A percentile compares a stretch with the other conserved stretches of the same genome.
Conservation (phyloP, 2,888 invertebrate species). For the Eulithis prunata region DNA sequence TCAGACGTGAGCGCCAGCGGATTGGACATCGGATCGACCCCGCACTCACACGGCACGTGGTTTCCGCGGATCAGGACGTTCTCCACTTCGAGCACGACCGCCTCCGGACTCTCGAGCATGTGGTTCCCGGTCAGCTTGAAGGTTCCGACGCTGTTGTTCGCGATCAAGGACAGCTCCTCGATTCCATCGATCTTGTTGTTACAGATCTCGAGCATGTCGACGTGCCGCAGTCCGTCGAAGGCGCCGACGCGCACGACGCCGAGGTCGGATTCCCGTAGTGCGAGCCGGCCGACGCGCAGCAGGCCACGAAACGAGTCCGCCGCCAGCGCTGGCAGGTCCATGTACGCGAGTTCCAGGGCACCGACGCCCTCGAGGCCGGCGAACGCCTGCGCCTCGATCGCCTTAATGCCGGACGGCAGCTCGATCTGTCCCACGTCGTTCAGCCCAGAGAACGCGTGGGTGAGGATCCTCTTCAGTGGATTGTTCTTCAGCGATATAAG, state of each 20-base stretch:
- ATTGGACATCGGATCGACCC: constrained; percentile 90
- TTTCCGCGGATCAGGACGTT: constrained; percentile 89
- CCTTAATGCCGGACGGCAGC: constrained; percentile 90
- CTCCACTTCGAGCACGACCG: constrained; percentile 88
- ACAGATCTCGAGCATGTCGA: constrained; percentile 89
- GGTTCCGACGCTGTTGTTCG: constrained; percentile 88
- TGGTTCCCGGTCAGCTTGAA: constrained; percentile 93
- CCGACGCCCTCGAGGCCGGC: constrained; percentile 93
- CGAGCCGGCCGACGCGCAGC: constrained; percentile 89
- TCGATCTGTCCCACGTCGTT: constrained; percentile 93
- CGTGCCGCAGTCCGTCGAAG: constrained; percentile 89
- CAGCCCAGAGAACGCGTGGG: constrained; percentile 93
- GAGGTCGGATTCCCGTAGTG: constrained; percentile 92
- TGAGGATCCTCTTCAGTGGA: constrained; percentile 91
- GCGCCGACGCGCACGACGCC: constrained; percentile 90
- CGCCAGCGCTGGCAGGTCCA: constrained; percentile 90
- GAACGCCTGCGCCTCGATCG: constrained; percentile 92
- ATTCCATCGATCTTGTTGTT: constrained; percentile 94
- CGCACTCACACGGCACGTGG: constrained; percentile 95
- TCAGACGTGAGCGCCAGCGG: constrained; percentile 88
- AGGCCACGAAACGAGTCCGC: constrained; percentile 91
- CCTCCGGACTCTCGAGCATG: constrained; percentile 90
- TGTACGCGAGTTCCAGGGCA: constrained; percentile 91
- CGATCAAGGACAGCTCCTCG: constrained; percentile 88
- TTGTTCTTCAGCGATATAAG: constrained; percentile 93